A percentile compares a stretch with the other conserved stretches of the same genome.
phyloP scores from a whole-genome alignment of 92 coral and sea anemone genomes.

The Actinostola sp. region DNA sequence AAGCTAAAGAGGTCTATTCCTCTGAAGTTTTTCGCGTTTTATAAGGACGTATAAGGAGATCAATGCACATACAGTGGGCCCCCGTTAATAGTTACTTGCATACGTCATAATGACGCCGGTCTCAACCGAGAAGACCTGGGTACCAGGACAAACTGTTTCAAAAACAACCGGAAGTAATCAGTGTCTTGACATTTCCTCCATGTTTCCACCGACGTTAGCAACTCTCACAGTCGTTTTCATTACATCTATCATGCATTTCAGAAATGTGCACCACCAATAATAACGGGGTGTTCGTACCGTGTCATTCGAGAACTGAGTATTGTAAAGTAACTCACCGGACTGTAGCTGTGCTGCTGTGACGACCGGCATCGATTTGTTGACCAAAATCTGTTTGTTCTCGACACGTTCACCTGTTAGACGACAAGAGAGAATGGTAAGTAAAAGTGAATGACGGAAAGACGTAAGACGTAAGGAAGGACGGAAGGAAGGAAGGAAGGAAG shows the following conservation, averaged over 20 bases:
- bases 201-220: background rate
- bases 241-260: slow-evolving; percentile 12
- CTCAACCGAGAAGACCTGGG: background rate
- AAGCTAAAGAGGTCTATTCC: no score
- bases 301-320: background rate
- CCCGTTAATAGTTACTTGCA: background rate
- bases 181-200: background rate
- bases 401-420: slow-evolving; percentile 78
- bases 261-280: slow-evolving; percentile 25
- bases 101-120: slow-evolving; percentile 7
- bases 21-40: no score
- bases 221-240: background rate
- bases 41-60: no score
- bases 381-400: slow-evolving; percentile 85
- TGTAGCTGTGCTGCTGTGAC: slow-evolving; percentile 79
- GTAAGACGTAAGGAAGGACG: no score
- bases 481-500: background rate
- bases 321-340: slow-evolving; percentile 46
- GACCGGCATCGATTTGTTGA: slow-evolving; percentile 98
- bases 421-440: no score
- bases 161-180: background rate
- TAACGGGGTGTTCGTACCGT: no score
- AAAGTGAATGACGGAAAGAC: no score
- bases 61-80: no score
- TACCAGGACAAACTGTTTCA: background rate